Percentiles rank a stretch among this genome's conserved stretches.
phyloP scores from a whole-genome alignment of 2,888 invertebrate genomes.

The Troilus luridus region DNA sequence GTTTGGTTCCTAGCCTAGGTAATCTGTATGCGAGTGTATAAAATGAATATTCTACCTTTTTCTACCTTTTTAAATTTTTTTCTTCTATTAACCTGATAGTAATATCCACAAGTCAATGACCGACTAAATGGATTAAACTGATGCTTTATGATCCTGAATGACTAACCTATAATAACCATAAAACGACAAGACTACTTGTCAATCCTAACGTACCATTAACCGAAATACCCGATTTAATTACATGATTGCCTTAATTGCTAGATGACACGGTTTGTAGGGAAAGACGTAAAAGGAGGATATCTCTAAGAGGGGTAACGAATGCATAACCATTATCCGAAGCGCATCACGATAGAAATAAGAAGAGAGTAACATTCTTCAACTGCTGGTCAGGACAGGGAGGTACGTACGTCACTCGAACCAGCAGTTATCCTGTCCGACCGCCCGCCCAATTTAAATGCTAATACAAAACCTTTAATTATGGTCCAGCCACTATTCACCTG shows the following conservation, averaged over 20 bases:
- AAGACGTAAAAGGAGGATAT: not conserved
- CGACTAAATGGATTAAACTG: not conserved
- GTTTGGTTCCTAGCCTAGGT: too few relatives aligned
- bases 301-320: not conserved
- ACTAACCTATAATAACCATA: constrained; percentile 15
- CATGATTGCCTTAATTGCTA: constrained; percentile 15
- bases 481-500: not conserved
- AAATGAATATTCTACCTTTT: too few relatives aligned
- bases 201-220: not conserved
- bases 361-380: not conserved
- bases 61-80: too few relatives aligned
- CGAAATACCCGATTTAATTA: not conserved
- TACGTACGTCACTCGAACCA: constrained; percentile 24
- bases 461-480: constrained; percentile 43
- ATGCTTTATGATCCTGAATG: not conserved
- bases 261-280: not conserved
- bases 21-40: too few relatives aligned
- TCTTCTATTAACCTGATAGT: not conserved
- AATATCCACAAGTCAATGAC: not conserved
- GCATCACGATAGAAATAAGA: constrained; percentile 8
- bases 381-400: not conserved
- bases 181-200: not conserved
- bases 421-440: not conserved
- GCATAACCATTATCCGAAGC: constrained; percentile 12
- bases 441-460: constrained; percentile 44